Conservation (phyloP, 2,888 invertebrate genomes). For the Artemia sinica region DNA sequence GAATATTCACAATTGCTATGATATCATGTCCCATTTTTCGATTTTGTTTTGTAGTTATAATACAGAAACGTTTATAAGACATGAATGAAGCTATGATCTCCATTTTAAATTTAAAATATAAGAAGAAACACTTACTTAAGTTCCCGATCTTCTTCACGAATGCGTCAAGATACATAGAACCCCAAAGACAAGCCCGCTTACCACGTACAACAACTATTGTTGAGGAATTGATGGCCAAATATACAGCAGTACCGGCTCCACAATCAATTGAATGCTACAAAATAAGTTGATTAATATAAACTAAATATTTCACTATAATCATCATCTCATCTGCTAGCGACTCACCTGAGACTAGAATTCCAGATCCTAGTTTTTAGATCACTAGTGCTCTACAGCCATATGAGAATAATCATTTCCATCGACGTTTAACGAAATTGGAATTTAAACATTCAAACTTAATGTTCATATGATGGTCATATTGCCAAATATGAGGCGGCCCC, state of each 20-base stretch:
- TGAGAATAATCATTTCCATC: too few species aligned
- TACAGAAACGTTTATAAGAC: constrained; percentile 13
- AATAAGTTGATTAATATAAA: constrained; percentile 12
- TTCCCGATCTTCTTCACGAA: constrained; percentile 93
- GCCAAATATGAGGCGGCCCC: too few species aligned
- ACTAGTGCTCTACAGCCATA: too few species aligned
- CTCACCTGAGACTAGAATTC: too few species aligned
- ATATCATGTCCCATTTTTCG: not conserved
- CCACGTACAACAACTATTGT: constrained; percentile 84
- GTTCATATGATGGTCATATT: too few species aligned
- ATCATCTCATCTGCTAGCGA: too few species aligned
- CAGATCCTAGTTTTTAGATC: too few species aligned
- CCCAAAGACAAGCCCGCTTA: constrained; percentile 85
- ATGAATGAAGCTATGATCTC: constrained; percentile 9
- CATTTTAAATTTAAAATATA: not conserved
- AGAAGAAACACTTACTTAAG: constrained; percentile 60
- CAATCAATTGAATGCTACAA: constrained; percentile 73
- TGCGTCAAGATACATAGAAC: constrained; percentile 84
- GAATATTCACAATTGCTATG: constrained; percentile 8
- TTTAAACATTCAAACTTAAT: too few species aligned
- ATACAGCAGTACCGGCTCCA: constrained; percentile 87
- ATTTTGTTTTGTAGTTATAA: constrained; percentile 9
- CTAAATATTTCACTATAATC: too few species aligned
- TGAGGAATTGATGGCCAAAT: constrained; percentile 82
- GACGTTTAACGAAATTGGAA: too few species aligned